Percentiles rank a stretch among this genome's conserved stretches.
phyloP scores from a whole-genome alignment of 2,888 invertebrate genomes.

The Xylota sylvarum region DNA sequence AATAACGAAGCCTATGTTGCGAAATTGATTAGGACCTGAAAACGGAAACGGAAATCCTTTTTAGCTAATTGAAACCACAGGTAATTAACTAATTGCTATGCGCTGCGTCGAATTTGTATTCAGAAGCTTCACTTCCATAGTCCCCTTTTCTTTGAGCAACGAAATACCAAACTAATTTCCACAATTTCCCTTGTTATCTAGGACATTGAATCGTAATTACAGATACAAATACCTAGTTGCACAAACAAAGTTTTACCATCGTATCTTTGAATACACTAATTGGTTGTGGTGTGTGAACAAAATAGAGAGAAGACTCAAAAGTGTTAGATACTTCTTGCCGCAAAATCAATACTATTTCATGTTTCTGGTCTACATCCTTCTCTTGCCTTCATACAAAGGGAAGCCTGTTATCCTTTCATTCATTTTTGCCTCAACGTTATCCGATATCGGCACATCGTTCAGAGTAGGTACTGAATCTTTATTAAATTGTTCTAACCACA shows the following conservation, averaged over 20 bases:
- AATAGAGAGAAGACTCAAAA: not conserved
- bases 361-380: not conserved
- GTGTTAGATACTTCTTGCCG: not conserved
- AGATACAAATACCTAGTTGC: conserved; percentile 1
- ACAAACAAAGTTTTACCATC: not conserved
- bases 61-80: conserved; percentile 9
- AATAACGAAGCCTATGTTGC: not conserved
- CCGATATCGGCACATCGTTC: not conserved
- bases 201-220: conserved; percentile 10
- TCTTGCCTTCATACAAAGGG: not conserved
- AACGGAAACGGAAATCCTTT: conserved; percentile 34
- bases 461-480: not conserved
- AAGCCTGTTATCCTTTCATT: not conserved
- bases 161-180: conserved; percentile 11
- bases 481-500: not conserved
- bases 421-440: not conserved
- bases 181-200: conserved; percentile 8
- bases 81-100: conserved; percentile 33
- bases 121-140: not conserved
- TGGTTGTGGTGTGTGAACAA: not conserved
- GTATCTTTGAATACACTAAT: conserved; percentile 1
- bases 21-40: conserved; percentile 1
- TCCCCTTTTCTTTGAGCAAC: not conserved
- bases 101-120: conserved; percentile 8
- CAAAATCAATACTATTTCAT: not conserved